Evolutionary conservation across 2,113 vertebrate species (phyloP).

Genomic region (Cololabis saira): DNA sequence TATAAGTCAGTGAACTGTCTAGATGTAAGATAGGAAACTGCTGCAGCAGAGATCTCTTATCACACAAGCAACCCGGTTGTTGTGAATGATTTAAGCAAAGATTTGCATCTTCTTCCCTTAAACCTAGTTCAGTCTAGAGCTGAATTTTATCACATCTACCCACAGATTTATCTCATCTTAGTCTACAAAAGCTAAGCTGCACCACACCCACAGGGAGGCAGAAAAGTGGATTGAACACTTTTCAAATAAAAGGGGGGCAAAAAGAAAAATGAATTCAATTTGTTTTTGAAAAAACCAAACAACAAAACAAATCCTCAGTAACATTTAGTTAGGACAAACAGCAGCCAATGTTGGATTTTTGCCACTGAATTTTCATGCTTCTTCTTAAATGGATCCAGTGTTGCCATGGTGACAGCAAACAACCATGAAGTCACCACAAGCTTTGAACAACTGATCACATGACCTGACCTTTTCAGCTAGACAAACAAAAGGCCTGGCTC

Average conservation of each 20-base stretch:
- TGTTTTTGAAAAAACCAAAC: no score
- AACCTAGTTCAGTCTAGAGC: no score
- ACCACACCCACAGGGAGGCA: no score
- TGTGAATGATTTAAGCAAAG: slow-evolving; percentile 20
- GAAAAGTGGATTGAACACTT: no score
- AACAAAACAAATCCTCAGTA: no score
- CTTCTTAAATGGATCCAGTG: background rate
- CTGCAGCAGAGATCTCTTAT: slow-evolving; percentile 3
- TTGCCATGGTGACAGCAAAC: slow-evolving; percentile 41
- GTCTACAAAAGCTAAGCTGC: no score
- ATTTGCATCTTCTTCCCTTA: no score
- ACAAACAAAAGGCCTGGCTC: slow-evolving; percentile 43
- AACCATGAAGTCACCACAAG: slow-evolving; percentile 29
- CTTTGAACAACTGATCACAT: slow-evolving; percentile 46
- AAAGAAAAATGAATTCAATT: no score
- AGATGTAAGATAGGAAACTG: background rate
- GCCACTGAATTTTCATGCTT: background rate
- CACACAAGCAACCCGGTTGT: slow-evolving; percentile 3
- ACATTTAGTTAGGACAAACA: background rate
- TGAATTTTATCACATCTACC: no score
- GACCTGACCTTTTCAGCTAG: slow-evolving; percentile 39
- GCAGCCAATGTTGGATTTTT: slow-evolving; percentile 5
- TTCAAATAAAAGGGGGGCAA: no score
- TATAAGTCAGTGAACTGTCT: background rate
- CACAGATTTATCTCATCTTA: no score